Base-by-base conservation (phyloP, 2,113 vertebrate species). In the Microcebus griseorufus region DNA sequence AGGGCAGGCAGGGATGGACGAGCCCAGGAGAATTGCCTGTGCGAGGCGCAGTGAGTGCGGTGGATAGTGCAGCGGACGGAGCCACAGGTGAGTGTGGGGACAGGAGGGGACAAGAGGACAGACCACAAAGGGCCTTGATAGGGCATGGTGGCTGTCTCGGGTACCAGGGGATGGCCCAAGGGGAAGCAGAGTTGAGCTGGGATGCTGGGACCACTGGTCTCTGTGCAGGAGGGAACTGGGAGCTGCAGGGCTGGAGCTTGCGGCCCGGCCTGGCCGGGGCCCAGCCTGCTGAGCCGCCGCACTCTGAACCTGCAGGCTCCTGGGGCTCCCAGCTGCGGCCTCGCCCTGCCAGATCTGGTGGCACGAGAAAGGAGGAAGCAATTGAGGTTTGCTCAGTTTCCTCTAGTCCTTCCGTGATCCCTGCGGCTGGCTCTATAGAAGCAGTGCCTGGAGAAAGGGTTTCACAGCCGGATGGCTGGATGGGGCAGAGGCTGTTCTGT, bases 341-440 rank as follows among this genome's bases (percentile, higher is more conserved):
- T 51, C 4, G 10, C n/a, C 37, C 32, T 20, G 51, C 37, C 22
- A 45, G 79, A 48, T 20, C 67, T 23, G 6, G 53, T 32, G 62
- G 87, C 64, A 69, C 0, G 22, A 72, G 73, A 69, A 79, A 29
- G 29, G 80, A 97, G 96, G 94, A 96, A 91, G 73, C 37, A 95
- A 87, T 96, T 45, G 51, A 39, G 72, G 64, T 42, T 78, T n/a
- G 70, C 67, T 86, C n/a, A 0, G 62, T 79, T 96, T 96, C 96
- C 88, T 93, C 60, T 18, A 22, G 78, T 60, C 53, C 9, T 87
- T 87, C 94, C 39, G 2, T 10, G 5, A 53, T n/a, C 72, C 75
- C 72, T 22, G 37, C 2, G 65, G 58, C 85, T 16, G 90, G 65
- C 80, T 73, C 42, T 18, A 23, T n/a, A 27, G 51, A 64, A 90